Base-by-base conservation (phyloP, 2,888 invertebrate genomes). In the Chrysolina oricalcia region DNA sequence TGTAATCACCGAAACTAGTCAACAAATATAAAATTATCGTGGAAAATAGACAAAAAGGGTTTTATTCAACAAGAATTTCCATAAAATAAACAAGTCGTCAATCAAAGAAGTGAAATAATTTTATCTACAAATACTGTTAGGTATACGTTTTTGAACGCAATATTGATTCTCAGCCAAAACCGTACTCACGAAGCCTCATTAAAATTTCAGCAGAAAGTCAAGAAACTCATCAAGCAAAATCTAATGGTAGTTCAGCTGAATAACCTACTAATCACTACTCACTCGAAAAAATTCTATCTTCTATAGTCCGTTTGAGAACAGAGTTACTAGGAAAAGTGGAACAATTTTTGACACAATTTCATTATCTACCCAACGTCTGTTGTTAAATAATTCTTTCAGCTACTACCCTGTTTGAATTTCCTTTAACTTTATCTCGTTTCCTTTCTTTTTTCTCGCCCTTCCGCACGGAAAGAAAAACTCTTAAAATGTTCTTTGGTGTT, bases 401-500 rank as follows among this genome's bases (percentile, higher is more conserved):
- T 50, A 1, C 9, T 50, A 50, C 19, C 50, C 50, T n/a, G 50
- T 50, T 50, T 50, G 50, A 50, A 50, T 50, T 19, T 50, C 50
- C 50, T 17, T 50, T 17, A 15, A 50, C 50, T 50, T 50, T 19
- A 50, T n/a, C 19, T 50, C n/a, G 13, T n/a, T 46, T 46, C 46
- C 46, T 46, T 50, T 50, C 19, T 17, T 17, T n/a, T 50, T 19
- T 50, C 19, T 19, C 50, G 9, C n/a, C 19, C n/a, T 50, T 50
- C 19, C 8, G 50, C 43, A 15, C 15, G 43, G 15, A 43, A 50
- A 19, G 19, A 19, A 50, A 50, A 50, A 50, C 50, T 50, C 48
- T n/a, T 9, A 50, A 15, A 50, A 15, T 15, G 19, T 50, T 50
- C 19, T 50, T 50, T 50, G 50, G 15, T 19, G 50, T 50, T 50